Evolutionary conservation across 2,797 vertebrate genomes (phyloP), one percentile per base, ranked within the genome.

Genomic region (Tinamus major): DNA sequence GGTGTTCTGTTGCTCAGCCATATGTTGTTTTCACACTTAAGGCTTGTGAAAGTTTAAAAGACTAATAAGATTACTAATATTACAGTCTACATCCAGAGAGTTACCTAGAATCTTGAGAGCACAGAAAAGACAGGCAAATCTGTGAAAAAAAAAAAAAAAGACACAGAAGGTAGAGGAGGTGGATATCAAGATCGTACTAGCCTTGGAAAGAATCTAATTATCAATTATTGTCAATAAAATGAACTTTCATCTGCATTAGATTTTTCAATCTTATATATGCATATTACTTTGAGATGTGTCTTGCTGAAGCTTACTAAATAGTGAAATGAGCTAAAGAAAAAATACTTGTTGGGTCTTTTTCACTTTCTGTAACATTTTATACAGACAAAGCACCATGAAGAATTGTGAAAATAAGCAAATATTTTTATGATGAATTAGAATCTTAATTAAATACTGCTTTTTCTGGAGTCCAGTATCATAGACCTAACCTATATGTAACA

Each of bases 11-110:
- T 96, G 80, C 89, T 93, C 49, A 93, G 91, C 92, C 96, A 95
- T 96, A 96, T 96, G 95, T 74, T 95, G 85, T 93, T 94, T 96
- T 89, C 6, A 5, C 51, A 79, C 79, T 86, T 79, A 94, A 92
- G 58, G 74, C 80, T 84, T 85, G 70, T 75, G 87, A 92, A 95
- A 94, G 70, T 96, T 96, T 96, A 94, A 96, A 90, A 93, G 84
- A 95, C 94, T 96, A 96, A 94, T 94, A 95, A 92, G 89, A 94
- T 92, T 95, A 90, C 67, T 90, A 93, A 95, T 96, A 94, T 93
- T 89, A 82, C 93, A 90, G 64, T 87, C 77, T 90, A 93, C 87
- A 39, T 58, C 59, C 35, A 63, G 53, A 85, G 77, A 83, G 46
- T 63, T 92, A 19, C 14, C 62, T 64, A 89, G 85, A 93, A 89